These are phyloP conservation scores for Erethizon dorsatum DNA, from an alignment of 2,797 vertebrate species.

Conservation along the genomic window DNA sequence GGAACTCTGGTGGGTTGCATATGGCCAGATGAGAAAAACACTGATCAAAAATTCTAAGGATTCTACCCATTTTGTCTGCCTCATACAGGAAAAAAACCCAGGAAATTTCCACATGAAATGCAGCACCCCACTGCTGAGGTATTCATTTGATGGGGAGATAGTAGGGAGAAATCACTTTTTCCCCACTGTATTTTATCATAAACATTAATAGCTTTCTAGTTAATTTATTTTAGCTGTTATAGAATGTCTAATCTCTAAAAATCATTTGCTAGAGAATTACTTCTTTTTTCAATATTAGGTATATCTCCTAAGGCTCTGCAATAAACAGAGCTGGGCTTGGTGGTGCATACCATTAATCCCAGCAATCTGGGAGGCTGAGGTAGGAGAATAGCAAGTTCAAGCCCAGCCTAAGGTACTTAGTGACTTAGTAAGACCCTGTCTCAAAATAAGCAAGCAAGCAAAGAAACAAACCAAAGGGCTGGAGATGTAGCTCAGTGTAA, in stretches of 20 bases:
- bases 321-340: neutral
- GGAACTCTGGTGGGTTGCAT: neutral
- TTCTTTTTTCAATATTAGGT: neutral
- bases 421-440: neutral
- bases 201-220: neutral
- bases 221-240: neutral
- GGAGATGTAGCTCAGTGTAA: neutral
- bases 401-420: neutral
- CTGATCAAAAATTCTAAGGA: neutral
- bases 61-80: neutral
- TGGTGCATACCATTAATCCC: neutral
- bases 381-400: neutral
- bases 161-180: neutral
- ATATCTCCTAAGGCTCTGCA: neutral
- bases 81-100: neutral
- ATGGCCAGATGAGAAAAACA: neutral
- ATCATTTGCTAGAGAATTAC: neutral
- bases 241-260: slow-evolving; percentile 18
- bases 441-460: neutral
- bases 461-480: neutral
- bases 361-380: neutral
- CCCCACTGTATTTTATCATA: neutral
- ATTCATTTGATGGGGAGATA: neutral
- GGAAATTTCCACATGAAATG: neutral
- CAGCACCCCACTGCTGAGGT: rapidly evolving